phyloP scores from a whole-genome alignment of 2,888 invertebrate species.

The Phorcus lineatus region DNA sequence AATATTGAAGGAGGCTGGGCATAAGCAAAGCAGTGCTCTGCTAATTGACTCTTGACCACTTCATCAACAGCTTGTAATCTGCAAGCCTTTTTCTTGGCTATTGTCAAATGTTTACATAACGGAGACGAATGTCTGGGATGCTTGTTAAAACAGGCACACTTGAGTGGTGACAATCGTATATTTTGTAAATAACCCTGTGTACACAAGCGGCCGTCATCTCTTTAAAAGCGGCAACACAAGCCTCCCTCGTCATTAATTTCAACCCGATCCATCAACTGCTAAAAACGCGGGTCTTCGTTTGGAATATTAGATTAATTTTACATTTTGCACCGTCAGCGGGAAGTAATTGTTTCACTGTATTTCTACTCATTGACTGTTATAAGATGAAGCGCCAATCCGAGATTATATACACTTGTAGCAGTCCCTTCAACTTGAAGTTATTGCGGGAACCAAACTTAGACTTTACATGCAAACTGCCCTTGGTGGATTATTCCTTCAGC shows the following conservation, averaged over 20 bases:
- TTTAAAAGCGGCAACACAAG: not conserved
- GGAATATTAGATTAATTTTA: no score
- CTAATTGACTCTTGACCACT: not conserved
- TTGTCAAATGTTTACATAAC: not conserved
- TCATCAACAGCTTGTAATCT: not conserved
- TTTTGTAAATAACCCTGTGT: not conserved
- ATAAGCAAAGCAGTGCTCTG: not conserved
- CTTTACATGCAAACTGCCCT: not conserved
- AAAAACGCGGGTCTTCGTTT: no score
- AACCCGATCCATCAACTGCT: no score
- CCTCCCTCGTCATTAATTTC: no score
- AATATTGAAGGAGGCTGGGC: not conserved
- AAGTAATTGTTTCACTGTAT: no score
- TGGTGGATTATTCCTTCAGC: not conserved
- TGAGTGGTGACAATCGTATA: not conserved
- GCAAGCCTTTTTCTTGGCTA: not conserved
- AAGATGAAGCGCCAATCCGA: not conserved
- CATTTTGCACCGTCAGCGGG: no score
- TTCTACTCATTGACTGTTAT: not conserved
- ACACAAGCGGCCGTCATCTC: not conserved
- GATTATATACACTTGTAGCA: not conserved
- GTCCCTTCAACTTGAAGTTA: not conserved
- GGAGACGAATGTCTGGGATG: constrained; percentile 6
- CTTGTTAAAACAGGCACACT: not conserved
- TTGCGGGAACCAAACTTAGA: not conserved